A percentile compares a stretch with the other conserved stretches of the same genome.
Evolutionary conservation across 2,113 vertebrate species (phyloP).

Genomic region (Paedocypris sp.): DNA sequence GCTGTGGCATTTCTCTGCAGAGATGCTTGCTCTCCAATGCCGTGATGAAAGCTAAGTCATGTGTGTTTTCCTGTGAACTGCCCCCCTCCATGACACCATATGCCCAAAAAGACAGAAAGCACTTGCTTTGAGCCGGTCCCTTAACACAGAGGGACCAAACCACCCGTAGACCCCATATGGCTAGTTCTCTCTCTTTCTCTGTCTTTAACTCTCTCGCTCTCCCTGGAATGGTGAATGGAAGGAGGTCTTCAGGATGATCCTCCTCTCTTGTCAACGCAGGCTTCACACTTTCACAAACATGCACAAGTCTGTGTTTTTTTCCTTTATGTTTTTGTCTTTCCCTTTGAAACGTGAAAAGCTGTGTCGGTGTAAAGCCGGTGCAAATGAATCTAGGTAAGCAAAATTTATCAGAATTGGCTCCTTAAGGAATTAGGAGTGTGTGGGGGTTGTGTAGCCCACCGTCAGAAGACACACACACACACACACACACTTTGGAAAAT

Average conservation of each 20-base stretch:
- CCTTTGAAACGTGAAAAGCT: too few species aligned
- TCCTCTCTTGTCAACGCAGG: constrained; percentile 16
- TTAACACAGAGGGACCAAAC: constrained; percentile 1
- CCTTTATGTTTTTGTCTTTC: too few species aligned
- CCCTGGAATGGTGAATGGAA: background rate
- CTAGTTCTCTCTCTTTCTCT: background rate
- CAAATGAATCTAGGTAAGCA: too few species aligned
- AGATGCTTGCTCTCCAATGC: constrained; percentile 5
- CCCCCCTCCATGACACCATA: constrained; percentile 33
- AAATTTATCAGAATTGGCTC: too few species aligned
- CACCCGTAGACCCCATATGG: constrained; percentile 17
- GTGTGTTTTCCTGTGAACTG: constrained; percentile 21
- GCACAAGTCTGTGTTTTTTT: too few species aligned
- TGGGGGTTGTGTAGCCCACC: background rate
- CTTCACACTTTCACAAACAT: too few species aligned
- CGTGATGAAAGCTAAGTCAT: constrained; percentile 20
- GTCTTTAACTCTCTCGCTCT: background rate
- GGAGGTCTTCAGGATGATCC: constrained; percentile 17
- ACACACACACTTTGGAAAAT: background rate
- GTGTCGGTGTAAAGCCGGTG: too few species aligned
- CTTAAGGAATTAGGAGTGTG: too few species aligned
- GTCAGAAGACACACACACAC: constrained; percentile 7
- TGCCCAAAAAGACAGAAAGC: constrained; percentile 23
- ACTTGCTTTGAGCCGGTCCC: constrained; percentile 12
- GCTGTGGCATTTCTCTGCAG: constrained; percentile 8